phyloP scores from a whole-genome alignment of 2,888 invertebrate species.

The Caenorhabditis sp. region DNA sequence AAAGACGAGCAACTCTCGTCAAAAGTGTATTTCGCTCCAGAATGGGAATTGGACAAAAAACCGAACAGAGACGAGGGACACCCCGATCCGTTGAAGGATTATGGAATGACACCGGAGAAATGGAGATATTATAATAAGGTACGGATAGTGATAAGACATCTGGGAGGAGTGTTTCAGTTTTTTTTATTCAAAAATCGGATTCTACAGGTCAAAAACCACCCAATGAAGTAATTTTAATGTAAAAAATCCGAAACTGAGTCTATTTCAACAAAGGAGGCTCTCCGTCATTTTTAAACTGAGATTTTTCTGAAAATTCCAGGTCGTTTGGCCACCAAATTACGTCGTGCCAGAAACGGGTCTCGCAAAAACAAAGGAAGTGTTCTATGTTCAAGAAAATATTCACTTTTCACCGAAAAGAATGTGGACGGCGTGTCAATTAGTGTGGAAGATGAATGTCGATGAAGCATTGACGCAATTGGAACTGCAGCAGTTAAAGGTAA shows the following conservation, averaged over 20 bases:
- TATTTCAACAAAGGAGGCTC: too few species aligned
- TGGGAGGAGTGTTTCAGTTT: neutral
- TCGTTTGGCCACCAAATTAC: conserved; percentile 69
- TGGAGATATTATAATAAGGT: conserved; percentile 71
- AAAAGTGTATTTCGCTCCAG: conserved; percentile 59
- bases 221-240: too few species aligned
- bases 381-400: conserved; percentile 51
- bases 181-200: too few species aligned
- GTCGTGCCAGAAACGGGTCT: conserved; percentile 68
- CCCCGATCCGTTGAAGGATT: conserved; percentile 55
- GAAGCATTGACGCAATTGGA: conserved; percentile 63
- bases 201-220: too few species aligned
- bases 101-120: conserved; percentile 69
- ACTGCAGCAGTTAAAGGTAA: conserved; percentile 57
- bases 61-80: conserved; percentile 57
- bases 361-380: conserved; percentile 64
- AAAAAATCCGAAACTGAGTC: too few species aligned
- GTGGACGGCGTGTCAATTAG: conserved; percentile 67
- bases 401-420: conserved; percentile 66
- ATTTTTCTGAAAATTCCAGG: too few species aligned
- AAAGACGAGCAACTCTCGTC: conserved; percentile 46
- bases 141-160: neutral
- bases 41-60: conserved; percentile 64
- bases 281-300: too few species aligned
- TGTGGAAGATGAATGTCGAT: conserved; percentile 65